These are phyloP conservation scores for Drosophila carrolli DNA, from an alignment of 1,140 invertebrate genomes.

Conservation along the genomic window DNA sequence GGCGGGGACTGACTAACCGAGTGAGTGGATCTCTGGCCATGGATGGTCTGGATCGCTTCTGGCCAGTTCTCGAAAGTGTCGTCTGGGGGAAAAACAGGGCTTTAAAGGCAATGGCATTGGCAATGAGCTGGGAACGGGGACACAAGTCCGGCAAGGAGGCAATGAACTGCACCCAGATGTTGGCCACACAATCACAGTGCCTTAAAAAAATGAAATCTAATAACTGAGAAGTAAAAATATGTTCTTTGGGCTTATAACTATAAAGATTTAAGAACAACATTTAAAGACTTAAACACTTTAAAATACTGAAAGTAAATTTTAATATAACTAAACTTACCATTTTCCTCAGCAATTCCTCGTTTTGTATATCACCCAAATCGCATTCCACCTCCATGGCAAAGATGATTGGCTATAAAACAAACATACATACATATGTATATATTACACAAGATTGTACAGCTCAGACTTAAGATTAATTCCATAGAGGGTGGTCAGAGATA, in stretches of 20 bases:
- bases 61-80: slow-evolving; percentile 41
- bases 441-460: background rate
- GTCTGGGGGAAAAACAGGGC: slow-evolving; percentile 16
- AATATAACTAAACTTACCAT: slow-evolving; percentile 86
- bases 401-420: slow-evolving; percentile 29
- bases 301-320: too few relatives aligned
- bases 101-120: slow-evolving; percentile 34
- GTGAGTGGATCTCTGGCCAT: slow-evolving; percentile 16
- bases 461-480: background rate
- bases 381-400: slow-evolving; percentile 85
- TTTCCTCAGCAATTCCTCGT: slow-evolving; percentile 89
- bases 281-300: too few relatives aligned
- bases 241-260: too few relatives aligned
- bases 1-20: slow-evolving; percentile 18
- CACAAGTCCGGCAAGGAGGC: slow-evolving; percentile 25
- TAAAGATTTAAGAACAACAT: too few relatives aligned
- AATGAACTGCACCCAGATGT: slow-evolving; percentile 12
- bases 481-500: background rate
- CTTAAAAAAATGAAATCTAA: background rate
- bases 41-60: slow-evolving; percentile 22
- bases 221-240: background rate
- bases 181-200: background rate
- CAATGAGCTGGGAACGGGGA: slow-evolving; percentile 17
- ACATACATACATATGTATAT: slow-evolving; percentile 7
- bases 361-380: slow-evolving; percentile 88